phyloP scores from a whole-genome alignment of 1,140 invertebrate species.

The Melipona quadrifasciata region DNA sequence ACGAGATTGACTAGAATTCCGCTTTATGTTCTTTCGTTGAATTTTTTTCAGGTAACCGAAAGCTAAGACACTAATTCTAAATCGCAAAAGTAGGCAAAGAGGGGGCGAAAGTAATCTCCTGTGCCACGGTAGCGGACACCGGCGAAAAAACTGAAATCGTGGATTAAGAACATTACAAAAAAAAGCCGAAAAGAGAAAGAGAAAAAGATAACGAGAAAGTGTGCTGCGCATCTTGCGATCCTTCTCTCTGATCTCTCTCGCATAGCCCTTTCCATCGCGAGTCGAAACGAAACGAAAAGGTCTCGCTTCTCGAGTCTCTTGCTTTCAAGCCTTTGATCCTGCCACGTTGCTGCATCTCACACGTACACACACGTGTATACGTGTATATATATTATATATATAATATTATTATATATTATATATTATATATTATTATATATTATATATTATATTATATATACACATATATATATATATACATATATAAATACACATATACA shows the following conservation, averaged over 20 bases:
- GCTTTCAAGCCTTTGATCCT: conserved; percentile 29
- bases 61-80: conserved; percentile 75
- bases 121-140: conserved; percentile 76
- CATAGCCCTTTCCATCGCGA: not conserved
- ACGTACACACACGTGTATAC: not conserved
- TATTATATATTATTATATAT: no score
- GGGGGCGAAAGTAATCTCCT: conserved; percentile 67
- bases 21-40: conserved; percentile 74
- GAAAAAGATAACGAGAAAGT: not conserved
- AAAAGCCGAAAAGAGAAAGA: conserved; percentile 18
- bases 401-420: no score
- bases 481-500: not conserved
- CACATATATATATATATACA: no score
- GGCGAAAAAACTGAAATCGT: conserved; percentile 63
- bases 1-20: conserved; percentile 53
- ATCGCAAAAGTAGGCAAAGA: conserved; percentile 69
- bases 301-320: conserved; percentile 35
- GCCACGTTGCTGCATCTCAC: not conserved
- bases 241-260: conserved; percentile 55
- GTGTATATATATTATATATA: no score
- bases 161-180: conserved; percentile 29
- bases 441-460: no score
- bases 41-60: conserved; percentile 77
- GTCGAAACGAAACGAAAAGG: not conserved
- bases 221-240: conserved; percentile 46